These are phyloP conservation scores for Tillus elongatus DNA, from an alignment of 2,888 invertebrate genomes.

Conservation along the genomic window DNA sequence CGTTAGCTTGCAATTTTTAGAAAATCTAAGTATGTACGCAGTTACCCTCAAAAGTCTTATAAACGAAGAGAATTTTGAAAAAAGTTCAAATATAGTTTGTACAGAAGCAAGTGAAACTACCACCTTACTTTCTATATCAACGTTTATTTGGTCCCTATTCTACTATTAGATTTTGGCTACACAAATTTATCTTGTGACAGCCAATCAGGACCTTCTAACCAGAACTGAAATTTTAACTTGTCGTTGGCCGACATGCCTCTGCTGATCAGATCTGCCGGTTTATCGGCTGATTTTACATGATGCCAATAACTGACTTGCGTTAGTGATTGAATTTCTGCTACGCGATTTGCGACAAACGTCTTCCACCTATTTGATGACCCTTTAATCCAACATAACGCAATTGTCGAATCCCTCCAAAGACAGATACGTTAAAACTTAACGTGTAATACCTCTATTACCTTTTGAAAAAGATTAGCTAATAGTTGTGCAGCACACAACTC, in stretches of 20 bases:
- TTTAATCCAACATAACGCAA: slow-evolving; percentile 14
- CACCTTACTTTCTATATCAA: no score
- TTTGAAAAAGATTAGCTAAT: slow-evolving; percentile 5
- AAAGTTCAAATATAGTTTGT: background rate
- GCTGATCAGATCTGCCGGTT: slow-evolving; percentile 16
- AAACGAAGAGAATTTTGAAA: slow-evolving; percentile 6
- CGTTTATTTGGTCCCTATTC: no score
- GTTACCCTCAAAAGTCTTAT: slow-evolving; percentile 3
- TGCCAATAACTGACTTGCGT: slow-evolving; percentile 12
- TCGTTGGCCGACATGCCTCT: slow-evolving; percentile 6
- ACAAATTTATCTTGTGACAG: no score
- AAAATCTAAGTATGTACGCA: slow-evolving; percentile 10
- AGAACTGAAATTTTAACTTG: slow-evolving; percentile 6
- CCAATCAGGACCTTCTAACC: slow-evolving; percentile 10
- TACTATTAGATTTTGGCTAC: no score
- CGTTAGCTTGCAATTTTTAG: slow-evolving; percentile 1
- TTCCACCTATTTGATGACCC: slow-evolving; percentile 10
- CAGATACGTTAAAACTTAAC: slow-evolving; percentile 7
- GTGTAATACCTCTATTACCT: slow-evolving; percentile 9
- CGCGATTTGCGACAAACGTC: slow-evolving; percentile 17
- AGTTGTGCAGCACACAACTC: slow-evolving; percentile 16
- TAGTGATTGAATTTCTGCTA: slow-evolving; percentile 15
- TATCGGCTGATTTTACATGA: slow-evolving; percentile 9
- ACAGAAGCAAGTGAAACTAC: no score
- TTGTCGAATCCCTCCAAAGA: slow-evolving; percentile 15